Base-by-base conservation (phyloP, 2,888 invertebrate genomes). In the Xestia xanthographa region DNA sequence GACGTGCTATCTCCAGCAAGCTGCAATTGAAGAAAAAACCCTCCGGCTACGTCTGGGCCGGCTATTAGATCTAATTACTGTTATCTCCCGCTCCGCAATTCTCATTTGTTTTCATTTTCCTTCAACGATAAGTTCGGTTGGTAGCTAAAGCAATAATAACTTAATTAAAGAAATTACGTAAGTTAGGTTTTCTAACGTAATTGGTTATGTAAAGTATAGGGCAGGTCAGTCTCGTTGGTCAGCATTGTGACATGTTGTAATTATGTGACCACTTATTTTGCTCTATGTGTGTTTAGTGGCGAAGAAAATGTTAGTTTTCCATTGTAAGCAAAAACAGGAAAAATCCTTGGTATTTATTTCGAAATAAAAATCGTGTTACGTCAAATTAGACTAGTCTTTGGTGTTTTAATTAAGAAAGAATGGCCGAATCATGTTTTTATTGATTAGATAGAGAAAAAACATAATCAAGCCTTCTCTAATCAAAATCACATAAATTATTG, bases 51-150 rank as follows among this genome's bases (percentile, higher is more conserved):
- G 87, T 84, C 86, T 87, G 72, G 80, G 77, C 85, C 80, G 84
- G 84, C 86, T 90, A 92, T 92, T 92, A 92, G 90, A 89, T 90
- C 89, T 93, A 92, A 93, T 92, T 92, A 92, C 91, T 90, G 90
- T 90, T 91, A 91, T 90, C 89, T 88, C 66, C 81, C 72, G 72
- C 75, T 86, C 85, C 80, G 85, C 85, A 75, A 82, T 84, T 80
- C 86, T 83, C 85, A 86, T 88, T 87, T 87, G 83, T 85, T 87
- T 86, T 81, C 67, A 84, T 84, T 80, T 83, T 83, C 71, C 68
- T 82, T 72, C 77, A 80, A 78, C 80, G 73, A 77, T 80, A 82
- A 77, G 63, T 83, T 79, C 53, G 34, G 72, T 79, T 74, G 62
- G 72, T 66, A 75, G 73, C 71, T 56, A 66, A 72, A 69, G 72